phyloP scores from a whole-genome alignment of 1,140 invertebrate species.

The Dinoponera quadriceps region DNA sequence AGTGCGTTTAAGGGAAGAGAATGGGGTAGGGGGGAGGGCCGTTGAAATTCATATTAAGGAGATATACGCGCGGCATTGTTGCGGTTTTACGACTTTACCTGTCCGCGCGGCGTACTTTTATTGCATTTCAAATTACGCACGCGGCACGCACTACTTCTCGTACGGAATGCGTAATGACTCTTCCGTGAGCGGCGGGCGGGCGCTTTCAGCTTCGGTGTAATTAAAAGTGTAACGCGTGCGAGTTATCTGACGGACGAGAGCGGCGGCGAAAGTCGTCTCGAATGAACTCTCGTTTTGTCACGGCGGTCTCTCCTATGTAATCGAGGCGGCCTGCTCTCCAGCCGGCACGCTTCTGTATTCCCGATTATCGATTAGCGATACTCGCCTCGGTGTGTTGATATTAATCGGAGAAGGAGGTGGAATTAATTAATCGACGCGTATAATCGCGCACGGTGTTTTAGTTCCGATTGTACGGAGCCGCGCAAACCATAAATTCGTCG shows the following conservation, averaged over 20 bases:
- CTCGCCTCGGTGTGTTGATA: neutral
- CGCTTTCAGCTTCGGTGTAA: conserved; percentile 45
- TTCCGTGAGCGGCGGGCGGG: neutral
- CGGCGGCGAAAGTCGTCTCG: conserved; percentile 42
- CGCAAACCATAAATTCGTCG: conserved; percentile 10
- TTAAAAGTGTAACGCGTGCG: conserved; percentile 61
- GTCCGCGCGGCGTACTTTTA: conserved; percentile 55
- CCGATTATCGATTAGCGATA: conserved; percentile 13
- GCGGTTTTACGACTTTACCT: conserved; percentile 58
- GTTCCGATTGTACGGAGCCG: neutral
- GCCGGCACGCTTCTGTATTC: neutral
- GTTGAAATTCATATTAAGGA: conserved; percentile 68
- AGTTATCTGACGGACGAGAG: conserved; percentile 36
- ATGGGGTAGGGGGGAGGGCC: conserved; percentile 17
- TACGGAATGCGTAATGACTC: conserved; percentile 61
- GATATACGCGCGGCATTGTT: conserved; percentile 60
- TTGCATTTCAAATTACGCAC: conserved; percentile 51
- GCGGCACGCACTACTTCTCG: conserved; percentile 39
- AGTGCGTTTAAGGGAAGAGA: conserved; percentile 13
- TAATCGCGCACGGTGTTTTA: neutral
- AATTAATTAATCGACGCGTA: conserved; percentile 31
- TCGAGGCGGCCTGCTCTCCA: neutral
- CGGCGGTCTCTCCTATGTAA: too few relatives aligned
- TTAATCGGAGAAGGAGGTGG: neutral
- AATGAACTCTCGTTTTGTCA: conserved; percentile 38